phyloP scores from a whole-genome alignment of 2,113 vertebrate species.

The Heptranchias perlo region DNA sequence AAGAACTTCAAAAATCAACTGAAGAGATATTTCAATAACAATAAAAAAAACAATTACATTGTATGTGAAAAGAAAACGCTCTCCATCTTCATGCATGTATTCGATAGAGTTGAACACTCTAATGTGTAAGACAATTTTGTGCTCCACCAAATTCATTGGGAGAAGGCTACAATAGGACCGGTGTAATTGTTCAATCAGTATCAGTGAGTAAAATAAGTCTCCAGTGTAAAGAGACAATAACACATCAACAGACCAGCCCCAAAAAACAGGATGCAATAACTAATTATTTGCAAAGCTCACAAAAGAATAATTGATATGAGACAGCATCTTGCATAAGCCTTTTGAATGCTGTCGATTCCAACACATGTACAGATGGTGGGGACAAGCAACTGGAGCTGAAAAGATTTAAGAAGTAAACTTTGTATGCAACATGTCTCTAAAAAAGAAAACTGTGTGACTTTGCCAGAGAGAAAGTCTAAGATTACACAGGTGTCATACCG shows the following conservation, averaged over 20 bases:
- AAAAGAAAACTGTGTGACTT: too few species aligned
- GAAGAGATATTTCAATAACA: neutral
- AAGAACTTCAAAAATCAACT: neutral
- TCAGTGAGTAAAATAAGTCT: neutral
- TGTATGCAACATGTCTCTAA: too few species aligned
- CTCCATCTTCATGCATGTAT: neutral
- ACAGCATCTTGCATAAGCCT: neutral
- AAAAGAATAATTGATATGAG: neutral
- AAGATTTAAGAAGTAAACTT: neutral
- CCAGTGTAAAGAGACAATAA: neutral
- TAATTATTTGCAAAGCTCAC: neutral
- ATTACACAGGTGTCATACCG: too few species aligned
- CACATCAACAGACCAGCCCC: neutral
- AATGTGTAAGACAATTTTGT: neutral
- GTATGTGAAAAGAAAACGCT: neutral
- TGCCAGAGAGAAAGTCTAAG: too few species aligned
- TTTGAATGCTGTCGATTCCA: neutral
- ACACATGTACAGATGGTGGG: constrained; percentile 7
- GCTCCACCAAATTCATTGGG: neutral
- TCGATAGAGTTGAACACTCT: constrained; percentile 1
- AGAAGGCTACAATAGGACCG: neutral
- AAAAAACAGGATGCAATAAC: neutral
- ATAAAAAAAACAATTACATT: neutral
- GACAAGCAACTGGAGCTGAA: neutral
- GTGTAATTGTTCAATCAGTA: neutral